Evolutionary conservation across 2,888 invertebrate species (phyloP), one percentile per base, ranked within the genome.

Genomic region (Ophion ellenae): DNA sequence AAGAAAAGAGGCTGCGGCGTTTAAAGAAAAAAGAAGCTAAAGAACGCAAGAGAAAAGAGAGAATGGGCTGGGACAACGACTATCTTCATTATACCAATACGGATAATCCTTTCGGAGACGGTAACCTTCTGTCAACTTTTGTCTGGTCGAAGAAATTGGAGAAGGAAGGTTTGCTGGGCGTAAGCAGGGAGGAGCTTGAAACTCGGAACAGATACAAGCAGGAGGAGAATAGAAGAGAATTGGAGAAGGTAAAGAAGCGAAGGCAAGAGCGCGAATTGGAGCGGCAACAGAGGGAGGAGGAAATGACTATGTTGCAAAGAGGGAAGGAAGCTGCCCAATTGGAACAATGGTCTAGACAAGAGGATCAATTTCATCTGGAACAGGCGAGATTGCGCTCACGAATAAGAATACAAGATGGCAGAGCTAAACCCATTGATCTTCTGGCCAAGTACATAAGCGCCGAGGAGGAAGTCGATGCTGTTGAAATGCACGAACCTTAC

Each of bases 91-190:
- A 99, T 92, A 99, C 99, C 0, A 99, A 99, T 94, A 97, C 98
- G 76, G 99, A 99, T 94, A 99, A 99, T 95, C 99, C 99, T 0
- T 99, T 99, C 94, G 99, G 99, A 0, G 99, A 99, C 95, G 98
- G 98, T 0, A 98, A 98, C 90, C 95, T 99, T 61, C 96, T 99
- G 6, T 97, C 99, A 53, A 98, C 98, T 0, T 99, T 99, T 94
- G 98, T 99, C 0, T 99, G 99, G 99, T 95, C 96, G 32, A 99
- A 99, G 94, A 99, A 99, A 94, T 95, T 99, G 71, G 97, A 99
- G 83, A 98, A 98, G 91, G 98, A 99, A 92, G 99, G 99, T 0
- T 95, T 98, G 1, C 96, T 96, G 73, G 96, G 96, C 83, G 96
- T 97, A 0, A 96, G 96, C 24, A 95, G 96, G 20, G 97, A 98